Evolutionary conservation across 2,797 vertebrate genomes (phyloP).

Genomic region (Coranthus polyacanthus): DNA sequence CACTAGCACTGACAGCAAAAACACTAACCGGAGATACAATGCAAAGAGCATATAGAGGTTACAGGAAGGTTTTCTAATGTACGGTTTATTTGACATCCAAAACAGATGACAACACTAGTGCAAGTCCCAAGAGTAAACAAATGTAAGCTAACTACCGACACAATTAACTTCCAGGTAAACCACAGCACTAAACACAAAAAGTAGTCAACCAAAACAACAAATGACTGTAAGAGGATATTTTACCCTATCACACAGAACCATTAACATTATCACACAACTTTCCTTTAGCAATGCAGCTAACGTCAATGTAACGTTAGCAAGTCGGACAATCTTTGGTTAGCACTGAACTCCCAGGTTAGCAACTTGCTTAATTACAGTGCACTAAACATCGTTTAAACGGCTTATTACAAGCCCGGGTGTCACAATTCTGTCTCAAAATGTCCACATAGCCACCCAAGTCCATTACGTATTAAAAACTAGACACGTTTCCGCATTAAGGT

Average conservation of each 20-base stretch:
- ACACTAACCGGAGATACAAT: no score
- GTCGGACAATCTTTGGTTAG: constrained; percentile 35
- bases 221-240: no score
- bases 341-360: constrained; percentile 23
- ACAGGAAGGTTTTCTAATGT: no score
- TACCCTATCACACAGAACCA: rapidly evolving
- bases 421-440: rapidly evolving
- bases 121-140: background rate
- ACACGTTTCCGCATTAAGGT: background rate
- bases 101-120: constrained; percentile 26
- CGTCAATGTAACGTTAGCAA: constrained; percentile 5
- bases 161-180: background rate
- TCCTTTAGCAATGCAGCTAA: constrained; percentile 5
- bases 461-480: background rate
- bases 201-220: background rate
- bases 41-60: no score
- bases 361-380: background rate
- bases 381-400: background rate
- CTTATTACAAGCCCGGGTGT: rapidly evolving
- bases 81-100: background rate
- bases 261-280: background rate
- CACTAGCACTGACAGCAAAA: no score
- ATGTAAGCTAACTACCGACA: background rate
- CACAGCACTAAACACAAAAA: background rate
- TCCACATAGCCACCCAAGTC: rapidly evolving